Evolutionary conservation across 2,113 vertebrate genomes (phyloP).

Genomic region (Condylura cristata): DNA sequence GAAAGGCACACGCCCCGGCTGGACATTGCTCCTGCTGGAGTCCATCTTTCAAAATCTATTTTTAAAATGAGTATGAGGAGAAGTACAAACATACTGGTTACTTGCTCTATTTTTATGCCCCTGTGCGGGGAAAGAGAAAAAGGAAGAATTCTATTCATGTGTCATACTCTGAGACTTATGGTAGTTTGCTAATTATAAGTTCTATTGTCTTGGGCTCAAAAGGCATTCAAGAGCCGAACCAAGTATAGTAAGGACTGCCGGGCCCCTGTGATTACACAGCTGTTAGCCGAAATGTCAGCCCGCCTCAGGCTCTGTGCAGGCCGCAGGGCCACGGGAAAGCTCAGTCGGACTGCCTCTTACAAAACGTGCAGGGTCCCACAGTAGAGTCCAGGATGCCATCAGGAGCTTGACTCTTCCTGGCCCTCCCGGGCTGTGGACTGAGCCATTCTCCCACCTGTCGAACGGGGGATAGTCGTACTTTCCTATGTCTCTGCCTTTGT

Average conservation of each 20-base stretch:
- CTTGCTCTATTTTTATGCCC: constrained; percentile 73
- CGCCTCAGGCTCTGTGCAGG: constrained; percentile 49
- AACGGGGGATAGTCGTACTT: neutral
- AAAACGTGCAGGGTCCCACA: constrained; percentile 21
- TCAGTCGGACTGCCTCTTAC: constrained; percentile 29
- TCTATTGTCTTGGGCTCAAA: constrained; percentile 77
- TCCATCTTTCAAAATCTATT: neutral
- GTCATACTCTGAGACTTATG: constrained; percentile 74
- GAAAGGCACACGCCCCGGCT: neutral
- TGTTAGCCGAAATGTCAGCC: constrained; percentile 69
- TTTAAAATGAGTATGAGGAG: constrained; percentile 45
- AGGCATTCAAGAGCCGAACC: constrained; percentile 69
- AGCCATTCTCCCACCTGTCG: constrained; percentile 1
- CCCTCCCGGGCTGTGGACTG: neutral
- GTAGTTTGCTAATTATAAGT: constrained; percentile 80
- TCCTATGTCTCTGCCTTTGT: constrained; percentile 20
- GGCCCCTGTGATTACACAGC: constrained; percentile 75
- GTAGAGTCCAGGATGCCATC: neutral
- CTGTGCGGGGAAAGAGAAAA: constrained; percentile 52
- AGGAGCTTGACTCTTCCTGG: neutral
- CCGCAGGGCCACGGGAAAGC: constrained; percentile 67
- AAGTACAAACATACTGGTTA: constrained; percentile 60
- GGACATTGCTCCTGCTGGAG: neutral
- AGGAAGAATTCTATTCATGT: constrained; percentile 74
- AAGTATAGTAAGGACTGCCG: constrained; percentile 69